These are phyloP conservation scores for Saguinus midas DNA, from an alignment of 2,113 vertebrate species.

Conservation along the genomic window DNA sequence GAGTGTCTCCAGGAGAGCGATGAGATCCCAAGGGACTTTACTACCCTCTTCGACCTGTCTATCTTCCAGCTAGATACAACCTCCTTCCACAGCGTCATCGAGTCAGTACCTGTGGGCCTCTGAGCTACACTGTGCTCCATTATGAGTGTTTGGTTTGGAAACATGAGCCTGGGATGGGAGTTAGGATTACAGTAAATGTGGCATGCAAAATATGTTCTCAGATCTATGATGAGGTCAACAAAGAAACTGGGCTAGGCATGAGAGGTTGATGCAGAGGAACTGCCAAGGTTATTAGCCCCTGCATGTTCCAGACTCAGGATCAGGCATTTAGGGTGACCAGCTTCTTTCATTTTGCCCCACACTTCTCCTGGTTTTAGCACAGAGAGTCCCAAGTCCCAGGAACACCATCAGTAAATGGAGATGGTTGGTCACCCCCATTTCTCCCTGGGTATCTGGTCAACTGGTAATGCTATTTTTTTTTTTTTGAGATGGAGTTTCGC, in stretches of 20 bases:
- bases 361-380: background rate
- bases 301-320: background rate
- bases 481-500: too few species aligned
- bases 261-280: background rate
- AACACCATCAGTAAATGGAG: background rate
- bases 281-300: background rate
- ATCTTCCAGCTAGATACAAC: constrained; percentile 92
- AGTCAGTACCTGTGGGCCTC: constrained; percentile 84
- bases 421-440: background rate
- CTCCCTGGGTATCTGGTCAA: background rate
- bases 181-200: background rate
- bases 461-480: background rate
- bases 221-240: background rate
- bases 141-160: background rate
- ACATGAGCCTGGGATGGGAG: background rate
- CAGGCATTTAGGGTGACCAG: background rate
- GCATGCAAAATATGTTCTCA: background rate
- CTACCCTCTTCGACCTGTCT: constrained; percentile 92
- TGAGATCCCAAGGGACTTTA: constrained; percentile 95
- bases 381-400: background rate
- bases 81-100: constrained; percentile 92
- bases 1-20: constrained; percentile 96
- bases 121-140: background rate
- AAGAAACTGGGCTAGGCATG: background rate
- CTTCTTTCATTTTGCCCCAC: background rate